These are phyloP conservation scores for Synodontis membranacea DNA, from an alignment of 2,113 vertebrate genomes.

Conservation along the genomic window DNA sequence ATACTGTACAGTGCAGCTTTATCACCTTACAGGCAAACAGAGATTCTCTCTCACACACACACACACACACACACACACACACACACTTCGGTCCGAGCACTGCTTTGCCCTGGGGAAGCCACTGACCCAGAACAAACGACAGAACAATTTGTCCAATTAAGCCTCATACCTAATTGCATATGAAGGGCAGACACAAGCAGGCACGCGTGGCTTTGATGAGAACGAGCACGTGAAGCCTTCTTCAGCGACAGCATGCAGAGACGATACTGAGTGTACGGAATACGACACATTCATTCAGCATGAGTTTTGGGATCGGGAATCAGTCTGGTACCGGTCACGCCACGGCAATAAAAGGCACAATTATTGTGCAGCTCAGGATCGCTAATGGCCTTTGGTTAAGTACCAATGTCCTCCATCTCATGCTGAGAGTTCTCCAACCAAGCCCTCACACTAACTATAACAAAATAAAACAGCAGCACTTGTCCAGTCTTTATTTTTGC, in stretches of 20 bases:
- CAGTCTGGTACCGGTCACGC: not conserved
- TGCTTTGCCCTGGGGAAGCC: slow-evolving; percentile 16
- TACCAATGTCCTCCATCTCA: slow-evolving; percentile 1
- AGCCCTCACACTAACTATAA: not conserved
- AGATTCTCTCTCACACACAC: not conserved
- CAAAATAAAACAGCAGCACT: not conserved
- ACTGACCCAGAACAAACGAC: slow-evolving; percentile 51
- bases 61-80: slow-evolving; percentile 12
- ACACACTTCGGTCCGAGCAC: not conserved
- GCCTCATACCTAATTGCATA: slow-evolving; percentile 49
- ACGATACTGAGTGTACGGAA: not conserved
- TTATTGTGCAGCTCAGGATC: not conserved
- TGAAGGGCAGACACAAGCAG: slow-evolving; percentile 37
- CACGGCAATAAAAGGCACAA: not conserved
- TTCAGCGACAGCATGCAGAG: not conserved
- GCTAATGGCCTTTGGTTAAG: slow-evolving; percentile 28
- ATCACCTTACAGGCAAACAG: not conserved
- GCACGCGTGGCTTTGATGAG: not conserved
- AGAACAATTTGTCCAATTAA: slow-evolving; percentile 52
- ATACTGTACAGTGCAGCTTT: not conserved
- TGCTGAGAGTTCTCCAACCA: slow-evolving; percentile 2
- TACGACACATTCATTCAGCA: not conserved
- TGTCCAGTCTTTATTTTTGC: not conserved
- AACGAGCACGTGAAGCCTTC: slow-evolving; percentile 13
- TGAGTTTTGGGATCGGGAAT: not conserved